Conservation (phyloP, 2,797 vertebrate species). For the Zalophus californianus region DNA sequence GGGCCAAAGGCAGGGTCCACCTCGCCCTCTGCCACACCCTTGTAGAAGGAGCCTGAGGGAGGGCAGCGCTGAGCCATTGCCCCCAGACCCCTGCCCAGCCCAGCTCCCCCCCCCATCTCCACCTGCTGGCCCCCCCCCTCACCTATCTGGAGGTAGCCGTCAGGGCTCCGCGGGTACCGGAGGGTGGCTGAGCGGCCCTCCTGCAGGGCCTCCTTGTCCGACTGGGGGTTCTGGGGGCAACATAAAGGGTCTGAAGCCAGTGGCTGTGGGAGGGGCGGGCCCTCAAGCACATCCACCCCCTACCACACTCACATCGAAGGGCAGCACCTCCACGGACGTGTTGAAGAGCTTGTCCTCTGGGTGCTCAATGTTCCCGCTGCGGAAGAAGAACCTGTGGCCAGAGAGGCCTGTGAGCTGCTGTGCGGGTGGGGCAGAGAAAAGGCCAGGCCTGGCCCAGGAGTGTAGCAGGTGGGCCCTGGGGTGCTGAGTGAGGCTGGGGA, state of each 20-base stretch:
- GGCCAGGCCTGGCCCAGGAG: neutral
- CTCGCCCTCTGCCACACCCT: constrained; percentile 95
- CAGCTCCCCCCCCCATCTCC: neutral
- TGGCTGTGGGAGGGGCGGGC: neutral
- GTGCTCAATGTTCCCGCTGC: constrained; percentile 98
- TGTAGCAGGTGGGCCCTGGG: neutral
- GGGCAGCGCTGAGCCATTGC: accelerated
- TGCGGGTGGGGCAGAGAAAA: neutral
- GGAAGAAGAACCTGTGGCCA: constrained; percentile 95
- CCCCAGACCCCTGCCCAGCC: accelerated
- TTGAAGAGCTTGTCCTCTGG: constrained; percentile 99
- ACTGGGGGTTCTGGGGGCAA: constrained; percentile 94
- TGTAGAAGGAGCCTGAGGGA: constrained; percentile 93
- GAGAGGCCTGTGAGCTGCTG: constrained; percentile 60
- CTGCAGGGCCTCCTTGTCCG: constrained; percentile 95
- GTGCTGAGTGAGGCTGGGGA: neutral
- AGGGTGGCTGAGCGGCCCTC: constrained; percentile 92
- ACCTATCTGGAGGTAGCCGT: constrained; percentile 98
- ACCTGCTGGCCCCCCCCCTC: constrained; percentile 57
- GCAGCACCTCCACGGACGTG: constrained; percentile 97
- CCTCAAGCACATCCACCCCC: neutral
- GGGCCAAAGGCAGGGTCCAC: constrained; percentile 96
- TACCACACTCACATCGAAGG: constrained; percentile 94
- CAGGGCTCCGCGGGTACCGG: constrained; percentile 94
- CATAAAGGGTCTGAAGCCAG: neutral